Base-by-base conservation (phyloP, 2,888 invertebrate genomes). In the Epirrhoe tristata region DNA sequence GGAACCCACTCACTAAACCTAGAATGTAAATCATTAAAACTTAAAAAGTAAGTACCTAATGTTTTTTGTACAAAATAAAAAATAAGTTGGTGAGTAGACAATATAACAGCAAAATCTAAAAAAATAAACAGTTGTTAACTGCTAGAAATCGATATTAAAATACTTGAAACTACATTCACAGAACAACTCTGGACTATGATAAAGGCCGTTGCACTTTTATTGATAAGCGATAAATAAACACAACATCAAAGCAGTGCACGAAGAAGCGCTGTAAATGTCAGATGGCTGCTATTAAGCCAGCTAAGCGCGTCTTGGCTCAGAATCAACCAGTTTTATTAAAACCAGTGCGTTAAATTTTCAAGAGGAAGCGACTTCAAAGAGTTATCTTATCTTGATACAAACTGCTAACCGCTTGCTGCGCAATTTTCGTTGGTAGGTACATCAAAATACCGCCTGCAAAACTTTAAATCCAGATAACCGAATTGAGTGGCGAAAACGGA, bases 151-250 rank as follows among this genome's bases (percentile, higher is more conserved):
- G 36, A 36, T 36, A 8, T 39, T 10, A 8, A 39, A 10, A 10
- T 7, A 39, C 36, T 10, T 7, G 4, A 12, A 43, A 43, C 12
- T 43, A 0, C 24, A 43, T 12, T 39, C 39, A 43, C 12, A 43
- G 12, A 12, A 43, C 3, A 43, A 12, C 39, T 43, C 12, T 43
- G 39, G 17, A 12, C 31, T 52, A 3, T 12, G 51, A 51, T 51
- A 51, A 31, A 51, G 51, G 52, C 31, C 52, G 24, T 52, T 52
- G 52, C 52, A 31, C 52, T 52, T 48, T n/a, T 46, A 46, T 46
- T 52, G 52, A 52, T 52, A 52, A 52, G 31, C 52, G 31, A n/a
- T 52, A 10, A 12, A 31, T 31, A 32, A n/a, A 31, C 52, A 52
- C 31, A 12, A 52, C 31, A 52, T 52, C 5, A 52, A 31, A 52